Percentiles rank a stretch among this genome's conserved stretches.
phyloP scores from a whole-genome alignment of 2,888 invertebrate species.

The Physocephala rufipes region DNA sequence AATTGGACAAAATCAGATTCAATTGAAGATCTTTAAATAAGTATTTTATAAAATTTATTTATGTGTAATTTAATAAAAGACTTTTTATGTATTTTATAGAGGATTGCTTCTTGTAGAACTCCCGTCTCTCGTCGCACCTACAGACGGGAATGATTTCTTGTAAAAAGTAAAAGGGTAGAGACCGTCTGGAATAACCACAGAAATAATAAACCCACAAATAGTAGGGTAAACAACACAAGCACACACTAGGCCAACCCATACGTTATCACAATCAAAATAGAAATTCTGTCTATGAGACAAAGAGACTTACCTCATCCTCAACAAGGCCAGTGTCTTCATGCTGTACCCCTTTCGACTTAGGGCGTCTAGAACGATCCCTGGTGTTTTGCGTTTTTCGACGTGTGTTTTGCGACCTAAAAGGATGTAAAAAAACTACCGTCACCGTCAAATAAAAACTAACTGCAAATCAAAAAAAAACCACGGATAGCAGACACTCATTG shows the following conservation, averaged over 20 bases:
- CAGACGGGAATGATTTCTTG: neutral
- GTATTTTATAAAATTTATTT: no score
- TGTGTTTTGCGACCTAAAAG: constrained; percentile 57
- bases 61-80: no score
- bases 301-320: constrained; percentile 63
- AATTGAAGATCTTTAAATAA: no score
- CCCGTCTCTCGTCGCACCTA: constrained; percentile 10
- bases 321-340: constrained; percentile 64
- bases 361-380: constrained; percentile 61
- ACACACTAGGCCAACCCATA: neutral
- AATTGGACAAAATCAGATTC: no score
- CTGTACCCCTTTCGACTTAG: constrained; percentile 62
- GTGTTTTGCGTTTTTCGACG: constrained; percentile 60
- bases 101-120: constrained; percentile 13
- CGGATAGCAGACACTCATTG: constrained; percentile 3
- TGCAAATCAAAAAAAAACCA: neutral
- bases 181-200: constrained; percentile 41
- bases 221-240: constrained; percentile 16
- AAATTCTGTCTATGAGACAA: neutral
- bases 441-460: constrained; percentile 11
- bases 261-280: neutral
- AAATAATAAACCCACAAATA: constrained; percentile 47
- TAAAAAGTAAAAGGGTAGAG: neutral
- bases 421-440: constrained; percentile 14
- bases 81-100: no score